These are phyloP conservation scores for Phoeniculus purpureus DNA, from an alignment of 2,797 vertebrate species.

Conservation along the genomic window DNA sequence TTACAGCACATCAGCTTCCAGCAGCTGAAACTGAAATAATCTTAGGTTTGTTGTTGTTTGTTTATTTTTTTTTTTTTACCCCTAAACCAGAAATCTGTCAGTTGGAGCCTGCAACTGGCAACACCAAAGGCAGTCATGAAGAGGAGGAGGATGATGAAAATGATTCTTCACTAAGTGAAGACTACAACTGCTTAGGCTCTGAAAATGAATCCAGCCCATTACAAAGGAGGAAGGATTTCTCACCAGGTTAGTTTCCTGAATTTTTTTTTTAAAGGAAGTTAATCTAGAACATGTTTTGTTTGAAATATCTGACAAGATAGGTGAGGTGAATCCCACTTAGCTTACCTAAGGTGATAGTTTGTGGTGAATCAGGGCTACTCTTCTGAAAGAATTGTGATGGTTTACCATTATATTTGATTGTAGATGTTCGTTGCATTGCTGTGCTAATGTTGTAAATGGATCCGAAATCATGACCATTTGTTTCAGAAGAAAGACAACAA, in stretches of 20 bases:
- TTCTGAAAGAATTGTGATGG: neutral
- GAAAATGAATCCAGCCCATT: slow-evolving; percentile 9
- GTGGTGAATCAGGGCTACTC: neutral
- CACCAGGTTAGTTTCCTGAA: neutral
- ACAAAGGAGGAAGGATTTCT: neutral
- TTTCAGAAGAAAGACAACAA: neutral
- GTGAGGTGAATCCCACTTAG: neutral
- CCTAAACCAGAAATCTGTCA: neutral
- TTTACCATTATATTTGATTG: neutral
- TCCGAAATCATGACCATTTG: neutral
- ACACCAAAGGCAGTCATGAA: fast-evolving
- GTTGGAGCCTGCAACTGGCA: neutral
- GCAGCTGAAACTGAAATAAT: neutral
- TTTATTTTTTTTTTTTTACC: neutral
- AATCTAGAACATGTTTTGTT: neutral
- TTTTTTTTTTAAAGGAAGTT: neutral
- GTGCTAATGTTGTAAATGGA: neutral
- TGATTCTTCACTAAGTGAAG: slow-evolving; percentile 2
- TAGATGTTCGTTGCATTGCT: neutral
- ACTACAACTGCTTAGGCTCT: neutral
- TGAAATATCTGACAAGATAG: neutral
- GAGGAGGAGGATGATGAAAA: neutral
- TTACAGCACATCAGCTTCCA: neutral
- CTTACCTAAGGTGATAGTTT: neutral
- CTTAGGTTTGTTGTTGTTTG: neutral